Evolutionary conservation across 2,888 invertebrate species (phyloP), one percentile per base, ranked within the genome.

Genomic region (Bruchidius siliquastri): DNA sequence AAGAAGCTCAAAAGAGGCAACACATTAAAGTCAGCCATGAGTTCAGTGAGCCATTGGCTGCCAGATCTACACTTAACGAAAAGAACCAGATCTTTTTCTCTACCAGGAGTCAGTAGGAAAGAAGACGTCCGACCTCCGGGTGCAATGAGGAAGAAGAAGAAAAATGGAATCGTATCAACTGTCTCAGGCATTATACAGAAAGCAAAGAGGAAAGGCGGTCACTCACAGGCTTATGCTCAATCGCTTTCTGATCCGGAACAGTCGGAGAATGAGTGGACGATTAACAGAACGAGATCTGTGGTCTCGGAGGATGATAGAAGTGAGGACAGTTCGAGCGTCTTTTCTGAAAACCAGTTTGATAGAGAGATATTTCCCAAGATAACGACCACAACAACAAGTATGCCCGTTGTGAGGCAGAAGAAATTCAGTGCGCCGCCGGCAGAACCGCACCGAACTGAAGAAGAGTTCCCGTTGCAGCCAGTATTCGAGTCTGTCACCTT

Each of bases 161-260:
- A 94, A 83, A 93, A 93, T 79, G 92, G 92, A 4, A 88, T 96
- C 72, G 94, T 95, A 0, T 92, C 94, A 0, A 95, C 95, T 0
- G 92, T 96, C 87, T 95, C 94, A 0, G 95, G 94, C 22, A 91
- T 96, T 76, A 87, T 96, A 79, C 94, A 95, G 85, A 96, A 95
- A 87, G 95, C 95, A 0, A 93, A 94, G 84, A 86, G 92, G 80
- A 91, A 91, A 85, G 89, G 90, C 32, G 74, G 77, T 66, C 73
- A 76, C 10, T 88, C 89, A 78, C 91, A 91, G 79, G 86, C 87
- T 76, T 86, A 86, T 18, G 85, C 88, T 0, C 91, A 92, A 80
- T 93, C 93, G 0, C 83, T 93, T 72, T 93, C 94, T 18, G 93
- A 94, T 83, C 92, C 93, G 2, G 94, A 94, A 85, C 92, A 92